Evolutionary conservation across 2,888 invertebrate species (phyloP).

Genomic region (Ypsolopha sequella): DNA sequence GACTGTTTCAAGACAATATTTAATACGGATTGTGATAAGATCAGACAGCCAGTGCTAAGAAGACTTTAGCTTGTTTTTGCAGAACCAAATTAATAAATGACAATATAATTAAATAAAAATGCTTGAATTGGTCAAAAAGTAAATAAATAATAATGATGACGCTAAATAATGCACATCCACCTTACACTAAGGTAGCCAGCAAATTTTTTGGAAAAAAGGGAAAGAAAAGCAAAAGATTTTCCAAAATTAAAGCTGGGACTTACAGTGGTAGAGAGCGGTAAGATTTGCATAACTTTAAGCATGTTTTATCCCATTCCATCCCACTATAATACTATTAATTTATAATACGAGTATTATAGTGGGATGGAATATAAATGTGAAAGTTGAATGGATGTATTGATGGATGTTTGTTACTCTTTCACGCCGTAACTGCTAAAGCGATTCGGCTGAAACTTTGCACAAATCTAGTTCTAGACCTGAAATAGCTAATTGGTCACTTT

Average conservation of each 20-base stretch:
- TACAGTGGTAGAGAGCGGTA: constrained; percentile 54
- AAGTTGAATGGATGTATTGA: too few relatives aligned
- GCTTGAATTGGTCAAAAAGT: background rate
- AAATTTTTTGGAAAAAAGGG: constrained; percentile 56
- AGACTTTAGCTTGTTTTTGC: too few relatives aligned
- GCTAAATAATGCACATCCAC: constrained; percentile 36
- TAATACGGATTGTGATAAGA: background rate
- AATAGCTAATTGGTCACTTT: too few relatives aligned
- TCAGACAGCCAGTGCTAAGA: too few relatives aligned
- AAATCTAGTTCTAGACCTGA: too few relatives aligned
- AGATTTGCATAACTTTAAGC: constrained; percentile 5
- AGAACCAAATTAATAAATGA: constrained; percentile 1
- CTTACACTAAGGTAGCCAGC: constrained; percentile 41
- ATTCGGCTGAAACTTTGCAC: too few relatives aligned
- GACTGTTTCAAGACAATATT: background rate
- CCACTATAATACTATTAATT: too few relatives aligned
- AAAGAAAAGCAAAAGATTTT: constrained; percentile 45
- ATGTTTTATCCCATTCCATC: too few relatives aligned
- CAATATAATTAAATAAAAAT: background rate
- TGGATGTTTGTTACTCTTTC: too few relatives aligned
- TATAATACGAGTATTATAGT: too few relatives aligned
- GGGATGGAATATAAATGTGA: too few relatives aligned
- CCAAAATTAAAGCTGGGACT: constrained; percentile 46
- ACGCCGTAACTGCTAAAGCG: too few relatives aligned
- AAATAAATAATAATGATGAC: constrained; percentile 31